These are phyloP conservation scores for Sinosuthora webbiana DNA, from an alignment of 2,113 vertebrate species.

Conservation along the genomic window DNA sequence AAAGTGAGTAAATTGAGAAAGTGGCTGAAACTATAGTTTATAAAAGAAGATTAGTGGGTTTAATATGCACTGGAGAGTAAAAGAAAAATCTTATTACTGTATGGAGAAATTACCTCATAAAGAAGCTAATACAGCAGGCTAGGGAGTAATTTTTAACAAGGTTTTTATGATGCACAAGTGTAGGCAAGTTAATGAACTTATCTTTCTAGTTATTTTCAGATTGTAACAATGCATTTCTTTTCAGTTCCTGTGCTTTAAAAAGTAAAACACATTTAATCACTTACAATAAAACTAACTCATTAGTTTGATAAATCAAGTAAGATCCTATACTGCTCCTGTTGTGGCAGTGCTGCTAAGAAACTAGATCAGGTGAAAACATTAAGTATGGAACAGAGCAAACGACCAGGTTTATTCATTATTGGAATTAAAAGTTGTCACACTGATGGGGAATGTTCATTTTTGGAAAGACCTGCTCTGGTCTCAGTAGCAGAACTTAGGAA, in stretches of 20 bases:
- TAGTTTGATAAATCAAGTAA: slow-evolving; percentile 82
- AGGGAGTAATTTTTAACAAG: slow-evolving; percentile 99
- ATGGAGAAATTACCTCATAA: slow-evolving; percentile 98
- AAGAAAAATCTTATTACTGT: slow-evolving; percentile 98
- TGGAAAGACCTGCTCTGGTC: slow-evolving; percentile 46
- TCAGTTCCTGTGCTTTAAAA: slow-evolving; percentile 86
- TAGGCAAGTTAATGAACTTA: slow-evolving; percentile 99
- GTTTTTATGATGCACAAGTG: slow-evolving; percentile 97
- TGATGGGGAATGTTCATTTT: slow-evolving; percentile 64
- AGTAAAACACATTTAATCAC: slow-evolving; percentile 87
- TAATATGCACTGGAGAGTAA: slow-evolving; percentile 99
- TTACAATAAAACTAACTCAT: slow-evolving; percentile 83
- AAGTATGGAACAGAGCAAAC: slow-evolving; percentile 35
- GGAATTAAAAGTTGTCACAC: slow-evolving; percentile 64
- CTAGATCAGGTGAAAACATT: slow-evolving; percentile 70
- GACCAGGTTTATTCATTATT: slow-evolving; percentile 67
- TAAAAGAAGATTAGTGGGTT: slow-evolving; percentile 99
- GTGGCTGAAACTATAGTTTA: slow-evolving; percentile 87
- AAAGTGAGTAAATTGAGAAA: slow-evolving; percentile 86
- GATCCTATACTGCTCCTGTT: slow-evolving; percentile 65
- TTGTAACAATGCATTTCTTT: slow-evolving; percentile 88
- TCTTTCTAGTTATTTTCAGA: slow-evolving; percentile 96
- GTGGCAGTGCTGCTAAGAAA: slow-evolving; percentile 57
- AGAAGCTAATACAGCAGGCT: slow-evolving; percentile 98
- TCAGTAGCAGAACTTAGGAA: slow-evolving; percentile 33